Evolutionary conservation across 2,888 invertebrate species (phyloP).

Genomic region (Apantesis nais): DNA sequence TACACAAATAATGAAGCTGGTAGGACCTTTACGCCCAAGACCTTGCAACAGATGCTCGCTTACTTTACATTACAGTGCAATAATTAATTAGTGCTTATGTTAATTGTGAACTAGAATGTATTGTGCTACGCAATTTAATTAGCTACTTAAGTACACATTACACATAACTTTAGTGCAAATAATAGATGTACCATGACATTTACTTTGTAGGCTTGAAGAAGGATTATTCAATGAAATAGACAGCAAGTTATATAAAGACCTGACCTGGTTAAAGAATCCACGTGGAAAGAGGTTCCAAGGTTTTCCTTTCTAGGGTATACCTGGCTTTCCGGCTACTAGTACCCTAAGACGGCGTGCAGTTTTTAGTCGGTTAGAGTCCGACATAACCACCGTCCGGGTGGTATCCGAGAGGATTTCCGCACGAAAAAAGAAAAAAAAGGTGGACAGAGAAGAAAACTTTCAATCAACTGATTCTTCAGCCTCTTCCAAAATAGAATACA

Average conservation of each 20-base stretch:
- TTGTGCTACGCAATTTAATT: conserved; percentile 1
- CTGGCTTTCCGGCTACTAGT: too few relatives aligned
- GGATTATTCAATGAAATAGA: background rate
- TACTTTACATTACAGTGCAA: background rate
- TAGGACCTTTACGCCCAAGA: background rate
- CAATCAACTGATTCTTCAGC: background rate
- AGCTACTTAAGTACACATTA: background rate
- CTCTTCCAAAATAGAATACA: background rate
- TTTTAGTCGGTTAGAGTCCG: too few relatives aligned
- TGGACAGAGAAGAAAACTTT: too few relatives aligned
- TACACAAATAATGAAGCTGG: background rate
- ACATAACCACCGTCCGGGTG: too few relatives aligned
- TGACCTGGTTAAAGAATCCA: background rate
- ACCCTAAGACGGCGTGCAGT: too few relatives aligned
- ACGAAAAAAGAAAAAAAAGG: too few relatives aligned
- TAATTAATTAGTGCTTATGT: background rate
- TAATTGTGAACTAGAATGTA: conserved; percentile 11
- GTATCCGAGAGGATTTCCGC: too few relatives aligned
- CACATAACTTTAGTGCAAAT: background rate
- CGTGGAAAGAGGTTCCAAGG: too few relatives aligned
- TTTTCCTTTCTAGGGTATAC: too few relatives aligned
- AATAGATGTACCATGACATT: background rate
- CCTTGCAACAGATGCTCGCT: background rate
- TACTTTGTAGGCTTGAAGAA: background rate
- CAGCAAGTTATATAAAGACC: background rate